Evolutionary conservation across 2,113 vertebrate species (phyloP).

Genomic region (Pomatorhinus ruficollis): DNA sequence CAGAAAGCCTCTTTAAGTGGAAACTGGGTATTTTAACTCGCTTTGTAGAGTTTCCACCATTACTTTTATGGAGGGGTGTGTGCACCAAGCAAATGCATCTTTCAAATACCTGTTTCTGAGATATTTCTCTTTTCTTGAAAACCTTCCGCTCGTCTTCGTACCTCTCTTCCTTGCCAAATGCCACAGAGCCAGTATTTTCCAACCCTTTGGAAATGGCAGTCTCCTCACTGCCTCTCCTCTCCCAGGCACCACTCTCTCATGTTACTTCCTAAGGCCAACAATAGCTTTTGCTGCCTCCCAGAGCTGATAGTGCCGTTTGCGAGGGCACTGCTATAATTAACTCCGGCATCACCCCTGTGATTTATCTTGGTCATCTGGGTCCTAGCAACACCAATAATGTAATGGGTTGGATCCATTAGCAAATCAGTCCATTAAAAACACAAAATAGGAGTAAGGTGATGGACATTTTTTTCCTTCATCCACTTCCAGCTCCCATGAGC

Average conservation of each 20-base stretch:
- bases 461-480: not conserved
- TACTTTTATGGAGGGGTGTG: accelerated
- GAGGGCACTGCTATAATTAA: conserved; percentile 20
- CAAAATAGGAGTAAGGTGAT: not conserved
- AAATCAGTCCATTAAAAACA: not conserved
- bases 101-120: conserved; percentile 13
- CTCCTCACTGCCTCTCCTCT: not conserved
- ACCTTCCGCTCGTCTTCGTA: not conserved
- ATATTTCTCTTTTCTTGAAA: not conserved
- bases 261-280: not conserved
- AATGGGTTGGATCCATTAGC: not conserved
- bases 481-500: not conserved
- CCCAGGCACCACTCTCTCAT: not conserved
- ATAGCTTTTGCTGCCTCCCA: not conserved
- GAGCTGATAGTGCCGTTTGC: not conserved
- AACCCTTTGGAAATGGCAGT: not conserved
- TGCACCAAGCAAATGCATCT: not conserved
- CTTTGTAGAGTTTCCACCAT: not conserved
- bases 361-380: conserved; percentile 13
- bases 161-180: not conserved
- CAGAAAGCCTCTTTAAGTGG: not conserved
- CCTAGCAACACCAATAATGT: not conserved
- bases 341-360: not conserved
- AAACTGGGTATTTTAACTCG: not conserved
- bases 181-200: not conserved